These are phyloP conservation scores for Rambutsinella grinnellia DNA, from an alignment of 2,888 invertebrate genomes.

Conservation along the genomic window DNA sequence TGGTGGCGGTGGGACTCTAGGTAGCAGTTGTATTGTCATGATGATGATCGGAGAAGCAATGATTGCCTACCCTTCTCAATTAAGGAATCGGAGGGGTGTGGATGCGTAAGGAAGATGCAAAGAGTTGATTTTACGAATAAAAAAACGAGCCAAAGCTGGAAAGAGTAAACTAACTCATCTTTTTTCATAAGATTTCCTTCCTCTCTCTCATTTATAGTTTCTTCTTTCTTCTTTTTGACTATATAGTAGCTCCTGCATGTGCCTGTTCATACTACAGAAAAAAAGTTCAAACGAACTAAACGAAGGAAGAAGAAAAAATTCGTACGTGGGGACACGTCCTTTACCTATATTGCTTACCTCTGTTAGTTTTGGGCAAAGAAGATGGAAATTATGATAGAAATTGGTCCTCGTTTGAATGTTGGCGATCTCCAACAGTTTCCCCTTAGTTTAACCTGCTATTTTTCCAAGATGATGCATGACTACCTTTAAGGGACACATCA, in stretches of 20 bases:
- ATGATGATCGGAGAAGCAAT: conserved; percentile 49
- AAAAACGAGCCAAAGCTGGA: too few relatives aligned
- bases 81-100: conserved; percentile 52
- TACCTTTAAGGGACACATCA: conserved; percentile 56
- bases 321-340: conserved; percentile 52
- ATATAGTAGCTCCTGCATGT: too few relatives aligned
- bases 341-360: conserved; percentile 15
- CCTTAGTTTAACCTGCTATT: conserved; percentile 47
- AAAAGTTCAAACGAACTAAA: too few relatives aligned
- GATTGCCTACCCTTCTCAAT: conserved; percentile 57
- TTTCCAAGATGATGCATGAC: conserved; percentile 56
- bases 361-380: conserved; percentile 1
- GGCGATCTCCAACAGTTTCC: conserved; percentile 23
- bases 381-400: conserved; percentile 33
- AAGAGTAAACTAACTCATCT: too few relatives aligned
- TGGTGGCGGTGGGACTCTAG: conserved; percentile 21
- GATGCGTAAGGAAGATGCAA: conserved; percentile 52
- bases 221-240: too few relatives aligned
- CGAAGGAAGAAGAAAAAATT: too few relatives aligned
- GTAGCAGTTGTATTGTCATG: conserved; percentile 52
- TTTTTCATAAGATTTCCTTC: too few relatives aligned
- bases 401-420: conserved; percentile 54
- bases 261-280: too few relatives aligned
- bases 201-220: too few relatives aligned
- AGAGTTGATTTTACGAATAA: too few relatives aligned